Evolutionary conservation across 2,888 invertebrate genomes (phyloP), one percentile per base, ranked within the genome.

Genomic region (Papilio demoleus): DNA sequence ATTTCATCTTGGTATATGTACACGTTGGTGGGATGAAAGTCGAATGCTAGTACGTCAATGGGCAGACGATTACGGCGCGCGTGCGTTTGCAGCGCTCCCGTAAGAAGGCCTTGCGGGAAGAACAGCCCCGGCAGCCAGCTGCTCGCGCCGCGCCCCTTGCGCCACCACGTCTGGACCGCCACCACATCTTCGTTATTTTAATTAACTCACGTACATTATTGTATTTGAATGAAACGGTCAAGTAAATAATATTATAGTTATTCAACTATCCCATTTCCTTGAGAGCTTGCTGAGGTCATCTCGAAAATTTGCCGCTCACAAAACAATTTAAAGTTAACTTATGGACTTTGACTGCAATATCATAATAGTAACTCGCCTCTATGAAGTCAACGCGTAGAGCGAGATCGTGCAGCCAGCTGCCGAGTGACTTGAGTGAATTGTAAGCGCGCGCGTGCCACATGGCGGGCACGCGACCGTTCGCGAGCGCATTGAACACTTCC

Each of bases 61-160:
- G 98, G 97, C 50, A 97, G 94, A 66, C 95, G 94, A 79, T 97
- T 96, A 76, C 96, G 96, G 59, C 98, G 94, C 5, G 98, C 97
- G 86, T 95, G 96, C 6, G 98, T 97, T 90, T 99, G 98, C 78
- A 98, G 91, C 59, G 97, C 95, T 34, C 97, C 98, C 0, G 98
- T 98, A 67, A 99, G 93, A 84, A 98, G 96, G 6, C 98, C 97
- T 92, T 98, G 98, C 0, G 98, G 98, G 85, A 98, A 98, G 88
- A 97, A 98, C 80, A 98, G 95, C 0, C 98, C 99, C 65, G 98
- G 97, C 66, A 99, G 92, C 99, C 98, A 99, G 86, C 96, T 98
- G 34, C 97, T 96, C 2, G 94, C 93, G 36, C 97, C 97, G 63
- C 94, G 94, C 0, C 95, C 96, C 4, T 94, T 93, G 65, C 93